Conservation (phyloP, 2,113 vertebrate genomes). For the Tiliqua scincoides region DNA sequence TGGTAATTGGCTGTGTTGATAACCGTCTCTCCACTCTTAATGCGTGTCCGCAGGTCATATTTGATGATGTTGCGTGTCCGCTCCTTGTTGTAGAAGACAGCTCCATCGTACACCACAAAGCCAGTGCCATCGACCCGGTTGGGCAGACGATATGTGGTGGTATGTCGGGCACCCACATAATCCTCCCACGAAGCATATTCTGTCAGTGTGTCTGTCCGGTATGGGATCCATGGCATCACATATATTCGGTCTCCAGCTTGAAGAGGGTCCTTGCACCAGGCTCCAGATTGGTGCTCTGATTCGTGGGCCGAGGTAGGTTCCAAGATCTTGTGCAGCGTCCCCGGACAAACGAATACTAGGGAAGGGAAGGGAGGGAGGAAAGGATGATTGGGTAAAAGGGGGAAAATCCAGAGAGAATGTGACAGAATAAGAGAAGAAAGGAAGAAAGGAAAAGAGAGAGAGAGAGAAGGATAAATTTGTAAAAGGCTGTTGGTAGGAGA, state of each 20-base stretch:
- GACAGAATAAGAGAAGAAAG: constrained; percentile 48
- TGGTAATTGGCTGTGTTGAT: constrained; percentile 95
- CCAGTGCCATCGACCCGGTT: constrained; percentile 93
- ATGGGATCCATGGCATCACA: constrained; percentile 95
- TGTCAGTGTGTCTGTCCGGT: constrained; percentile 92
- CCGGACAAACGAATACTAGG: constrained; percentile 94
- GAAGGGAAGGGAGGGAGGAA: constrained; percentile 49
- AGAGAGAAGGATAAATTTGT: constrained; percentile 49
- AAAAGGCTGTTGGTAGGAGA: constrained; percentile 36
- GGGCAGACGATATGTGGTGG: constrained; percentile 92
- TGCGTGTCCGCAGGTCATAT: constrained; percentile 91
- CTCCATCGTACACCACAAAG: constrained; percentile 94
- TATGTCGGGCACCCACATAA: constrained; percentile 85
- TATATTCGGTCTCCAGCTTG: constrained; percentile 94
- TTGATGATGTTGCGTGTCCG: constrained; percentile 94
- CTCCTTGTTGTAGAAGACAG: constrained; percentile 97
- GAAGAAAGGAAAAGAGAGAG: constrained; percentile 39
- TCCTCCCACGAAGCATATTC: constrained; percentile 94
- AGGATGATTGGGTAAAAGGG: constrained; percentile 60
- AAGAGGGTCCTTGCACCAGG: constrained; percentile 95
- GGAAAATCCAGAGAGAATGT: constrained; percentile 54
- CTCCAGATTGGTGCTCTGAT: constrained; percentile 90
- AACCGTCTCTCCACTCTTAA: constrained; percentile 95
- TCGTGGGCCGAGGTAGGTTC: constrained; percentile 88
- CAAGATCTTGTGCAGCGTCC: constrained; percentile 87